Evolutionary conservation across 2,113 vertebrate species (phyloP).

Genomic region (rabbit (Oryctolagus cuniculus)): mOryCun1.1 NC_091434.1:97945501-97946000

Average conservation of each 20-base stretch:
- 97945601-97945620: slow-evolving; percentile 33
- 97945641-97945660: slow-evolving; percentile 49
- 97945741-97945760: neutral
- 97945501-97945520: neutral
- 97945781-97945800: neutral
- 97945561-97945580: neutral
- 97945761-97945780: neutral
- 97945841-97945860: slow-evolving; percentile 12
- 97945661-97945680: slow-evolving; percentile 35
- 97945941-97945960: neutral
- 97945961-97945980: neutral
- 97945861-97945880: slow-evolving; percentile 13
- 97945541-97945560: neutral
- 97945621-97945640: slow-evolving; percentile 19
- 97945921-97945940: slow-evolving; percentile 11
- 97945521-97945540: neutral
- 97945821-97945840: slow-evolving; percentile 4
- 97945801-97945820: neutral
- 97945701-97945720: slow-evolving; percentile 40
- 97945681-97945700: slow-evolving; percentile 64
- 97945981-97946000: neutral
- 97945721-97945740: slow-evolving; percentile 17
- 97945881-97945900: neutral
- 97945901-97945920: neutral
- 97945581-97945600: slow-evolving; percentile 56